Evolutionary conservation across 2,113 vertebrate species (phyloP).

Genomic region (Chiloscyllium plagiosum): DNA sequence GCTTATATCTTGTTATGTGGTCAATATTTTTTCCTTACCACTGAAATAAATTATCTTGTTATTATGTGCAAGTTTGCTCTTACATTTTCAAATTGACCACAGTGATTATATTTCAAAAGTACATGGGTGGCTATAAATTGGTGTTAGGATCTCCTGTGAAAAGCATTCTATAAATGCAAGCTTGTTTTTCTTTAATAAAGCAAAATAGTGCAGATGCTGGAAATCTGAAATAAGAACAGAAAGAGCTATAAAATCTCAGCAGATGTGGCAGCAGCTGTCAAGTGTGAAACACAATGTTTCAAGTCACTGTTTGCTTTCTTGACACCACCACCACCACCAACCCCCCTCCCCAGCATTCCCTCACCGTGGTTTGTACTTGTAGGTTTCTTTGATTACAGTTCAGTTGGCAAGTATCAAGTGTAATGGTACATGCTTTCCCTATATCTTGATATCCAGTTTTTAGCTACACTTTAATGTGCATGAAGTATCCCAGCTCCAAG

Average conservation of each 20-base stretch:
- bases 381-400: not conserved
- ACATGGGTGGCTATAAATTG: not conserved
- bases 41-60: not conserved
- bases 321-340: too few species aligned
- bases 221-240: too few species aligned
- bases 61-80: too few species aligned
- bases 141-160: not conserved
- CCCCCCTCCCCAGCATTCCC: not conserved
- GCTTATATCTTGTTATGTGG: not conserved
- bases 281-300: too few species aligned
- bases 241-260: too few species aligned
- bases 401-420: not conserved
- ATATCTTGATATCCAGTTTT: not conserved
- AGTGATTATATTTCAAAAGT: not conserved
- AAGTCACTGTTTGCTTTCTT: not conserved
- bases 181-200: too few species aligned
- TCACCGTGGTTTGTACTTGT: not conserved
- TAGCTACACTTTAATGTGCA: not conserved
- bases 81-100: not conserved
- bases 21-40: not conserved
- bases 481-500: not conserved
- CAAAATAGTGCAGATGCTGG: too few species aligned
- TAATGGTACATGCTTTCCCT: not conserved
- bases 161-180: too few species aligned
- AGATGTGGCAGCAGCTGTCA: too few species aligned